phyloP scores from a whole-genome alignment of 1,140 invertebrate species.

The Sitobion miscanthi region DNA sequence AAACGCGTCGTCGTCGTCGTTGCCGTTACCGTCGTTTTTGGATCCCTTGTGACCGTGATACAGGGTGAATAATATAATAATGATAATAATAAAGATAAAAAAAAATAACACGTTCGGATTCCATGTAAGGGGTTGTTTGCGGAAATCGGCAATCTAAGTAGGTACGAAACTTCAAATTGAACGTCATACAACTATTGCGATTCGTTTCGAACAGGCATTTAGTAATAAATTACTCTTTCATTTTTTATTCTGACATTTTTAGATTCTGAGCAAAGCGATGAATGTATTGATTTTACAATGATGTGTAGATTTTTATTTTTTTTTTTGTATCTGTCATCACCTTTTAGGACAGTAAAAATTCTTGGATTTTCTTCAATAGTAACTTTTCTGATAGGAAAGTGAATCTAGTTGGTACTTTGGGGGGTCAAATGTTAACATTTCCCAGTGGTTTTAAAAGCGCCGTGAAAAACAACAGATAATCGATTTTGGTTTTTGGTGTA shows the following conservation, averaged over 20 bases:
- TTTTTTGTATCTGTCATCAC: no score
- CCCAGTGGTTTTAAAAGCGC: no score
- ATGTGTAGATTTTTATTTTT: no score
- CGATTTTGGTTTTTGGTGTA: no score
- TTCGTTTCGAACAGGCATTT: neutral
- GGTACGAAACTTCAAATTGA: neutral
- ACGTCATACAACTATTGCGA: neutral
- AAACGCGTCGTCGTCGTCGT: conserved; percentile 46
- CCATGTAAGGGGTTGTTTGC: neutral
- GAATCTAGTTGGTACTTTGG: no score
- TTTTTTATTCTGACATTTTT: neutral
- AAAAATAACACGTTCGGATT: neutral
- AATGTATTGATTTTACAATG: no score
- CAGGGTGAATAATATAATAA: neutral
- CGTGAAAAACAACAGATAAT: no score
- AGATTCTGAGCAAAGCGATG: no score
- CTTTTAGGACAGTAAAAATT: no score
- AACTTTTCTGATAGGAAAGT: no score
- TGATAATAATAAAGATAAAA: neutral
- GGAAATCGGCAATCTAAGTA: neutral
- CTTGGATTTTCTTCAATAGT: no score
- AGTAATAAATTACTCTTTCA: neutral
- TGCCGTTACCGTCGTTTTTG: neutral
- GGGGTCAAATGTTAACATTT: no score
- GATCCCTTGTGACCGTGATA: neutral